Base-by-base conservation (phyloP, 2,888 invertebrate species). In the Patella depressa region DNA sequence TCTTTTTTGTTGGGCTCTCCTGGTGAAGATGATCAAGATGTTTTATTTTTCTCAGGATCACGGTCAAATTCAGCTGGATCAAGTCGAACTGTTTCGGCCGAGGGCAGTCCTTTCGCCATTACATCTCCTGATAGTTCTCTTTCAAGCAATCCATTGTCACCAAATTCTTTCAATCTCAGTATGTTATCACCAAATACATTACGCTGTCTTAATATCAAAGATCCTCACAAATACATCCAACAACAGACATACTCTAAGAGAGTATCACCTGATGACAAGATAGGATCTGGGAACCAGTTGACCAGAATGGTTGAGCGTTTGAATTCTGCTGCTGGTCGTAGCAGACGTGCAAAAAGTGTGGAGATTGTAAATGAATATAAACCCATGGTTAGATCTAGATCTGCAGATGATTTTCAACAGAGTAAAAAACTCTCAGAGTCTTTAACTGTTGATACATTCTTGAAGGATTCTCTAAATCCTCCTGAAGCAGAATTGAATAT, bases 271-370 rank as follows among this genome's bases (percentile, higher is more conserved):
- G 75, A 79, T 14, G 80, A 82, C 7, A 82, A 86, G 57, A 83
- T 87, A 19, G 83, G 79, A 29, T 73, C 83, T 53, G 80, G 83
- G 7, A 76, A 78, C 55, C 80, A 12, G 19, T 65, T 90, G 76
- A 77, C 86, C 5, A 82, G 85, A 76, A 86, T 90, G 75, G 88
- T 87, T 4, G 81, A 88, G 53, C 79, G 89, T 72, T 80, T 90
- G 34, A 90, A 90, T 79, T 80, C 78, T 69, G 90, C 90, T 14
- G 90, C 90, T 17, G 72, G 75, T 7, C 74, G 78, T 54, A 78
- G 71, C 69, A 78, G 72, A 34, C n/a, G 72, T 1, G 12, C 34
- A 7, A 7, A 29, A 34, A 57, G 76, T n/a, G 75, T 45, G 34
- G 70, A 75, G 17, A 15, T 59, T 19, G 14, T 45, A 45, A 72